Evolutionary conservation across 2,888 invertebrate genomes (phyloP), one percentile per base, ranked within the genome.

Genomic region (Nesidiocoris tenuis): DNA sequence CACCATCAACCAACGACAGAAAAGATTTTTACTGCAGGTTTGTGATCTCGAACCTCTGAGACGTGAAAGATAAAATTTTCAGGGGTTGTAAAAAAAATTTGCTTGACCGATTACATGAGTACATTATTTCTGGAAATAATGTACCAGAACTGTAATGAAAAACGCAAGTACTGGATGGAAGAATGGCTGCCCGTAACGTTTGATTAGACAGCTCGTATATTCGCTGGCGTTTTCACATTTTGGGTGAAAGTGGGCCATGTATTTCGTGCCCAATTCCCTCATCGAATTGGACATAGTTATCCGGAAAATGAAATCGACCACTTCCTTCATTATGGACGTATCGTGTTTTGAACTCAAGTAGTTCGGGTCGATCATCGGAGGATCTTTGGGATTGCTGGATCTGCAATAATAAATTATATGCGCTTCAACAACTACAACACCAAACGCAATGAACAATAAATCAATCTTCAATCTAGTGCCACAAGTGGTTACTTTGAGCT

Each of bases 111-210:
- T n/a, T n/a, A n/a, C n/a, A n/a, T n/a, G n/a, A n/a, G n/a, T n/a
- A n/a, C n/a, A n/a, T n/a, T n/a, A n/a, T n/a, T n/a, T n/a, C n/a
- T n/a, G n/a, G n/a, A n/a, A n/a, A n/a, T n/a, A n/a, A n/a, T n/a
- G n/a, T n/a, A n/a, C n/a, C n/a, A n/a, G n/a, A n/a, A n/a, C n/a
- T n/a, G n/a, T n/a, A n/a, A n/a, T n/a, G n/a, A n/a, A n/a, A n/a
- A n/a, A n/a, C n/a, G n/a, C n/a, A n/a, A n/a, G n/a, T 67, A 67
- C 67, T 3, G 67, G 67, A n/a, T 67, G 67, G 23, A 21, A 67
- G 23, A 67, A 67, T 2, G 55, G 22, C n/a, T 56, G 67, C 5
- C 54, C 7, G 22, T 56, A 22, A 1, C 21, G 67, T 21, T 21
- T 19, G 9, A 54, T 56, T n/a, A 67, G 0, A 56, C 67, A 67